phyloP scores from a whole-genome alignment of 2,113 vertebrate species.

The Caranx ignobilis region DNA sequence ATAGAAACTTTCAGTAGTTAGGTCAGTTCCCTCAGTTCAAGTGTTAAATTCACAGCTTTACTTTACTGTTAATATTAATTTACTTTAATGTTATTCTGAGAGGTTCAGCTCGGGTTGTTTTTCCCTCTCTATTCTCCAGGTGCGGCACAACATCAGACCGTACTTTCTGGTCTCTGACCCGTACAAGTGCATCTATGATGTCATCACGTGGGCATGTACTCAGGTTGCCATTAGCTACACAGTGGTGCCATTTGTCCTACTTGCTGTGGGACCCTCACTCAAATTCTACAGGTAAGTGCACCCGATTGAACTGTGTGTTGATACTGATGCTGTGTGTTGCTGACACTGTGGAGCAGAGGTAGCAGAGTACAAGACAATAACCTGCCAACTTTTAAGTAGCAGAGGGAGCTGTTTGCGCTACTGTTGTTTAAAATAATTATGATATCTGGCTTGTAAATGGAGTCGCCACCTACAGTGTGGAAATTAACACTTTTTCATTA shows the following conservation, averaged over 20 bases:
- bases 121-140: conserved; percentile 73
- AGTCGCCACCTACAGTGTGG: neutral
- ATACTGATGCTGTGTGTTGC: too few species aligned
- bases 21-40: conserved; percentile 21
- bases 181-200: conserved; percentile 90
- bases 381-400: neutral
- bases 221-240: conserved; percentile 96
- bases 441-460: conserved; percentile 26
- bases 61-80: neutral
- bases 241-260: conserved; percentile 95
- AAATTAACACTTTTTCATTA: conserved; percentile 50
- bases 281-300: conserved; percentile 92
- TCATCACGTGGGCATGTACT: conserved; percentile 92
- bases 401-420: neutral
- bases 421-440: conserved; percentile 16
- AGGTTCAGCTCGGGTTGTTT: neutral
- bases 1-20: conserved; percentile 16
- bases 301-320: neutral
- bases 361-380: neutral
- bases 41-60: conserved; percentile 1
- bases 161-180: conserved; percentile 87
- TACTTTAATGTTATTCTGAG: too few species aligned
- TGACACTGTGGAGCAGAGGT: neutral
- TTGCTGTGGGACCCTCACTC: conserved; percentile 91
- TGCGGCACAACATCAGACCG: conserved; percentile 92